phyloP scores from a whole-genome alignment of 2,797 vertebrate genomes.

The Paedocypris micromegethes region DNA sequence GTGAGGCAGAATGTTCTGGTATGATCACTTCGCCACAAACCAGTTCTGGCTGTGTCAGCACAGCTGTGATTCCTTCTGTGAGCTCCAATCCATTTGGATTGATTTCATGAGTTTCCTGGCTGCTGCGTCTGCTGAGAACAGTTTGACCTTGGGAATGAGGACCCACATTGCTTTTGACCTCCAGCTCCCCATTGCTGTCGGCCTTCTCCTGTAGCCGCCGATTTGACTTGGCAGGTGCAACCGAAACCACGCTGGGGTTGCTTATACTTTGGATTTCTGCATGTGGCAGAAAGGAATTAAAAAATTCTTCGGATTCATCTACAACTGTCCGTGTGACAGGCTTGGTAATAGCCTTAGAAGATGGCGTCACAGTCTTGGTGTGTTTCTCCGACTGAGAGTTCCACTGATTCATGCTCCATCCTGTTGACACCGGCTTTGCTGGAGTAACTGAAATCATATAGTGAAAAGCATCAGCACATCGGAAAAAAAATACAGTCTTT shows the following conservation, averaged over 20 bases:
- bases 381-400: conserved; percentile 71
- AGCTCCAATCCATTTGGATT: conserved; percentile 48
- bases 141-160: conserved; percentile 46
- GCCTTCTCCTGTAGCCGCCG: conserved; percentile 79
- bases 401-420: conserved; percentile 93
- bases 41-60: conserved; percentile 54
- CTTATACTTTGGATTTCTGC: conserved; percentile 72
- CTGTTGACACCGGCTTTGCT: conserved; percentile 76
- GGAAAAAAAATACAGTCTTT: no score
- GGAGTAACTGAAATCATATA: conserved; percentile 55
- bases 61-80: conserved; percentile 41
- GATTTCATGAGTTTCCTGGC: conserved; percentile 45
- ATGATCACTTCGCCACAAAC: conserved; percentile 46
- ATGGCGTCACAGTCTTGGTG: conserved; percentile 63
- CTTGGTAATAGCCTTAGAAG: conserved; percentile 90
- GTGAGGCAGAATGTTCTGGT: conserved; percentile 40
- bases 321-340: conserved; percentile 90
- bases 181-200: conserved; percentile 54
- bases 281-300: conserved; percentile 87
- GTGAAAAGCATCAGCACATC: no score
- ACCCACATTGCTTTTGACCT: conserved; percentile 44
- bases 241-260: conserved; percentile 81
- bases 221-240: conserved; percentile 84
- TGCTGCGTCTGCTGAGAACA: conserved; percentile 32
- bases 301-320: conserved; percentile 94